Conservation (phyloP, 2,797 vertebrate species). For the Spondyliosoma cantharus region DNA sequence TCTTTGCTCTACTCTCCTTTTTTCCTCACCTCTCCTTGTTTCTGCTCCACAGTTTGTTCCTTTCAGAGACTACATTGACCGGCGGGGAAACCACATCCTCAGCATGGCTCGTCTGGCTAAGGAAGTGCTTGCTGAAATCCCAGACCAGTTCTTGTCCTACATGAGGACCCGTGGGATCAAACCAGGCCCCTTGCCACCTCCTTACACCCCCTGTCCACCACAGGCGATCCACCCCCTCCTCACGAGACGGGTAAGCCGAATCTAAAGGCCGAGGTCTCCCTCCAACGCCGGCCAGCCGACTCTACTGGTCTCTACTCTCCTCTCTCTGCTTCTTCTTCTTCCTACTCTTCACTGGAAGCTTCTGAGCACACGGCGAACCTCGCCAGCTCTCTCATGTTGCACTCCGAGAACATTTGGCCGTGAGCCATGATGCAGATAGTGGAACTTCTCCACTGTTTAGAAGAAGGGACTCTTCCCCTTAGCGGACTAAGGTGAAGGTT, state of each 20-base stretch:
- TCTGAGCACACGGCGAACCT: constrained; percentile 41
- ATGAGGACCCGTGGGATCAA: constrained; percentile 97
- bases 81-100: constrained; percentile 93
- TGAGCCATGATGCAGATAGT: constrained; percentile 15
- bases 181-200: constrained; percentile 90
- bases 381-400: constrained; percentile 47
- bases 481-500: constrained; percentile 10
- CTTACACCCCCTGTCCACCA: constrained; percentile 83
- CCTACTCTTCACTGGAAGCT: constrained; percentile 69
- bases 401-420: constrained; percentile 44
- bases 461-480: constrained; percentile 7
- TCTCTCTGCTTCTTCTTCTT: constrained; percentile 70
- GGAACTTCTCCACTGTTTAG: constrained; percentile 16
- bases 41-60: constrained; percentile 90
- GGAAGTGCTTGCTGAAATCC: constrained; percentile 96
- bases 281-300: neutral
- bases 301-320: constrained; percentile 50
- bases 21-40: neutral
- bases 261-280: constrained; percentile 80
- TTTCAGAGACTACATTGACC: constrained; percentile 96
- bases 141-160: constrained; percentile 97
- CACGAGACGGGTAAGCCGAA: constrained; percentile 90
- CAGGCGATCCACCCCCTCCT: constrained; percentile 80
- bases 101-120: constrained; percentile 98
- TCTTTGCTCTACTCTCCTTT: neutral